Evolutionary conservation across 2,113 vertebrate species (phyloP).

Genomic region (Hypanus sabinus): DNA sequence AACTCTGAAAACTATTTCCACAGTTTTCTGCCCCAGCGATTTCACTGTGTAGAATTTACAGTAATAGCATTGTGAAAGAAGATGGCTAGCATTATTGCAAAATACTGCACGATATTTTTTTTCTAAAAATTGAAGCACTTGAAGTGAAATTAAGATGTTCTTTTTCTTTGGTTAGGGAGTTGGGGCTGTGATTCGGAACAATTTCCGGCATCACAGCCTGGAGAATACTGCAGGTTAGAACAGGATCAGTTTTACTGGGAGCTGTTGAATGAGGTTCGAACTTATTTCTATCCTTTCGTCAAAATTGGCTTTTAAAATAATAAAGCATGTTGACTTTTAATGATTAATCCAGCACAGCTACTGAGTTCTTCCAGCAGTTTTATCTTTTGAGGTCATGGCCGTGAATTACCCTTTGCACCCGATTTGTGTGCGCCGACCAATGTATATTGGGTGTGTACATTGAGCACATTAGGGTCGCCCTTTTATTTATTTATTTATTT

Average conservation of each 20-base stretch:
- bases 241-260: neutral
- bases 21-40: neutral
- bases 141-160: neutral
- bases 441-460: neutral
- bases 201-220: no score
- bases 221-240: no score
- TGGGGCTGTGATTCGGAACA: neutral
- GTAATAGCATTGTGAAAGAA: neutral
- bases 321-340: neutral
- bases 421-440: neutral
- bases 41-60: neutral
- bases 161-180: neutral
- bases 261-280: neutral
- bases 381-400: no score
- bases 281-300: neutral
- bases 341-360: no score
- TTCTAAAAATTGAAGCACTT: neutral
- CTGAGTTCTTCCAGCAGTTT: no score
- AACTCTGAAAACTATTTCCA: no score
- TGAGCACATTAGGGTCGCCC: neutral
- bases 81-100: neutral
- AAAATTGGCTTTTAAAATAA: neutral
- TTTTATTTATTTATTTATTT: slow-evolving; percentile 38
- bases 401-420: neutral
- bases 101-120: neutral